Evolutionary conservation across 2,888 invertebrate species (phyloP), one percentile per base, ranked within the genome.

Genomic region (Sphaerophoria rueppellii): DNA sequence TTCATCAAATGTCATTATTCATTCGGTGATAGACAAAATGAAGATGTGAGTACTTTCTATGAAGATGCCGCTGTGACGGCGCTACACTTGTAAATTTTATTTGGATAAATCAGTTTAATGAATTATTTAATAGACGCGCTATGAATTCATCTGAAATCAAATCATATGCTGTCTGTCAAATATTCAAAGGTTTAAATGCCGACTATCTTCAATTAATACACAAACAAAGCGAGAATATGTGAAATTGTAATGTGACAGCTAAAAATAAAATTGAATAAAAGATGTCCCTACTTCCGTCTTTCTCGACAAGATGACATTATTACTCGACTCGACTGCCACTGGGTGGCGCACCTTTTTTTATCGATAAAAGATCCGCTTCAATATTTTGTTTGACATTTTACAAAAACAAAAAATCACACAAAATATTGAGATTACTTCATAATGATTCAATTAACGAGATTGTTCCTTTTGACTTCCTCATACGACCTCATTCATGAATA

Each of bases 271-370:
- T 61, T 79, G 73, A 79, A 79, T 79, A 73, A 79, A 79, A 79
- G 67, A 79, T 79, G 67, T 35, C 52, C 69, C 69, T 37, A 14
- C 79, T 69, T 65, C 40, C 55, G 37, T 71, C 43, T 37, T 52
- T n/a, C 34, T 37, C 58, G 73, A 79, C 79, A 79, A 55, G 73
- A 54, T 79, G 73, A 79, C 79, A 79, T 60, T 73, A 60, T 63
- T 52, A 12, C 67, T 67, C 43, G 52, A 12, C 67, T 67, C 43
- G 52, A 24, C 37, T 37, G 2, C 43, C 11, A 9, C 4, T 43
- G 43, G 40, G 71, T 52, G 50, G 65, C 60, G 78, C 78, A 78
- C 78, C 78, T 78, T 14, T 61, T 6, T 43, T 11, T 12, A 9
- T 43, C 40, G 4, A 4, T 48, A 61, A 24, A 50, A 65, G 35